Conservation (phyloP, 2,113 vertebrate genomes). For the Campylomormyrus numenius region DNA sequence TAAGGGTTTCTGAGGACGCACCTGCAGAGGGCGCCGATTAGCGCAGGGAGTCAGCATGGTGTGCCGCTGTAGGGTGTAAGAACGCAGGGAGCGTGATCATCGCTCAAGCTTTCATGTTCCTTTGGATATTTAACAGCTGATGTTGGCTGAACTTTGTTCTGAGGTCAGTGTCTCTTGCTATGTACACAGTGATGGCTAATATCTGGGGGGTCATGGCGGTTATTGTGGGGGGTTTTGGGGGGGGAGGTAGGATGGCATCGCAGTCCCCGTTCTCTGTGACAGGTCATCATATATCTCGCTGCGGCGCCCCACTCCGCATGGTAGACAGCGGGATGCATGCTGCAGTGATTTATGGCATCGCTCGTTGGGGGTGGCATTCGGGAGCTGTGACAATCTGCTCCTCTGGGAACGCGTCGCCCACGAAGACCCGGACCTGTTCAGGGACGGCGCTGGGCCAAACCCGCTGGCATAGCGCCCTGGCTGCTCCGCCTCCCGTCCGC, state of each 20-base stretch:
- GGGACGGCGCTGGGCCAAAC: background rate
- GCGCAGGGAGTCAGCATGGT: background rate
- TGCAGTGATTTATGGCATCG: conserved; percentile 38
- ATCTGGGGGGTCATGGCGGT: background rate
- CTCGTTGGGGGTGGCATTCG: conserved; percentile 30
- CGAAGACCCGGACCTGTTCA: conserved; percentile 5
- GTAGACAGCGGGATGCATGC: conserved; percentile 1
- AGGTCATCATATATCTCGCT: conserved; percentile 33
- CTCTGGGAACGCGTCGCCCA: conserved; percentile 28
- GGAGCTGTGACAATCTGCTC: conserved; percentile 41
- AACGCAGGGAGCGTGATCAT: background rate
- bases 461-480: background rate
- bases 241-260: background rate
- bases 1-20: background rate
- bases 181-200: background rate
- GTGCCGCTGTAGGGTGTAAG: background rate
- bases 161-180: background rate
- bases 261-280: conserved; percentile 13
- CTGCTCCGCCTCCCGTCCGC: background rate
- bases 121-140: background rate
- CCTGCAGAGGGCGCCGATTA: background rate
- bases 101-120: background rate
- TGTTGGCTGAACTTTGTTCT: background rate
- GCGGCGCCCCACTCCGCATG: conserved; percentile 17
- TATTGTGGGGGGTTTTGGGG: background rate